These are phyloP conservation scores for Pasiphila rectangulata DNA, from an alignment of 2,888 invertebrate genomes.

Conservation along the genomic window DNA sequence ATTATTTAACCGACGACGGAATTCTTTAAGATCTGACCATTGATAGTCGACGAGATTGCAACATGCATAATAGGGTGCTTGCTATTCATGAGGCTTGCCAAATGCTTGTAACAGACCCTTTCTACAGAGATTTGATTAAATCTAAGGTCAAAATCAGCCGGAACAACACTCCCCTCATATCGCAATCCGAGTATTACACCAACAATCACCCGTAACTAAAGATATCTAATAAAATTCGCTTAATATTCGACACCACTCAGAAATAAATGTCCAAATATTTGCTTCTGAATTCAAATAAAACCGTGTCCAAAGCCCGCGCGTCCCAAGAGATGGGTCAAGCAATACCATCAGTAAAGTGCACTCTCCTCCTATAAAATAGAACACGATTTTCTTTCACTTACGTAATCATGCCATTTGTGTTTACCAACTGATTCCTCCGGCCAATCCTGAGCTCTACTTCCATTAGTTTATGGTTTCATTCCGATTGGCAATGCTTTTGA, in stretches of 20 bases:
- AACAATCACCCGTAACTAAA: constrained; percentile 60
- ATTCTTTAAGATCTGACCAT: constrained; percentile 2
- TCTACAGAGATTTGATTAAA: constrained; percentile 15
- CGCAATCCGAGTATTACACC: constrained; percentile 38
- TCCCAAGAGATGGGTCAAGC: constrained; percentile 74
- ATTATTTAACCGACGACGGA: constrained; percentile 24
- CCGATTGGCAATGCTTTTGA: neutral
- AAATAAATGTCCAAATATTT: constrained; percentile 80
- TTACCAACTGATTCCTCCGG: constrained; percentile 20
- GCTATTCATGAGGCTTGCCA: constrained; percentile 3
- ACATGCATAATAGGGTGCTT: neutral
- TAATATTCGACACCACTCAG: constrained; percentile 72
- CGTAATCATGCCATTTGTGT: constrained; percentile 34
- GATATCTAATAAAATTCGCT: constrained; percentile 64
- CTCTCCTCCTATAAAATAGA: constrained; percentile 32
- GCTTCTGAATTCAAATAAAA: constrained; percentile 76
- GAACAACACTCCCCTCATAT: constrained; percentile 25
- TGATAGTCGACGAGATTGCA: constrained; percentile 1
- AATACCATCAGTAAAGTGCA: constrained; percentile 32
- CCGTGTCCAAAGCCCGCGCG: constrained; percentile 73
- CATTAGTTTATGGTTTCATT: constrained; percentile 8
- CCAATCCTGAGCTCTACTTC: constrained; percentile 32
- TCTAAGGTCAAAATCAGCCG: constrained; percentile 18
- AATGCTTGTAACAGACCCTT: constrained; percentile 3
- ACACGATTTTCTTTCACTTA: constrained; percentile 35